phyloP scores from a whole-genome alignment of 1,140 invertebrate genomes.

The Heliothis subflexa region DNA sequence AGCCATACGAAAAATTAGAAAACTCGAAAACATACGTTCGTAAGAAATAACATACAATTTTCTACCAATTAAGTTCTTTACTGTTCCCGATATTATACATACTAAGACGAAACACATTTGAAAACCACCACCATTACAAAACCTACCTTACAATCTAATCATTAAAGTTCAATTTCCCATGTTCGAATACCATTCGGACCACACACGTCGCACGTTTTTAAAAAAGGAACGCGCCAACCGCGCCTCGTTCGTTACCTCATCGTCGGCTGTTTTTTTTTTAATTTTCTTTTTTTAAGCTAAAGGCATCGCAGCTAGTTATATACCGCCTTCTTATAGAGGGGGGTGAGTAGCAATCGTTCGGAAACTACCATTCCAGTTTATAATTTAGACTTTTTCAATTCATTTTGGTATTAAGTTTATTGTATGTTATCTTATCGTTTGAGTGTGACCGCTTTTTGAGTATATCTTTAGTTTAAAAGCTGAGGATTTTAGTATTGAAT shows the following conservation, averaged over 20 bases:
- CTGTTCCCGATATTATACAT: conserved; percentile 15
- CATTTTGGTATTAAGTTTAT: neutral
- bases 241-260: conserved; percentile 74
- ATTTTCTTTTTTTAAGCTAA: conserved; percentile 60
- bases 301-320: conserved; percentile 58
- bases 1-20: conserved; percentile 27
- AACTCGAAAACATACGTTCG: conserved; percentile 40
- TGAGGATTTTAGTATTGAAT: no score
- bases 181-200: conserved; percentile 52
- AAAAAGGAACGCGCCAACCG: conserved; percentile 71
- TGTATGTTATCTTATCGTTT: no score
- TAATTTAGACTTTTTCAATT: neutral
- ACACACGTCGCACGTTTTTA: conserved; percentile 68
- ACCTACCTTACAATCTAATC: neutral
- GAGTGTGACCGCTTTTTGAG: no score
- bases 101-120: conserved; percentile 17
- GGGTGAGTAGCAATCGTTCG: conserved; percentile 44
- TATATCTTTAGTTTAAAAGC: no score
- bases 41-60: conserved; percentile 60
- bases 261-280: conserved; percentile 66
- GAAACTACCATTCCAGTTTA: conserved; percentile 3
- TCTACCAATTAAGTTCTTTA: conserved; percentile 57
- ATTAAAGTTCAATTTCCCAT: conserved; percentile 45
- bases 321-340: conserved; percentile 53
- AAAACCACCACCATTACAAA: conserved; percentile 14